These are phyloP conservation scores for Dermatemys mawii DNA, from an alignment of 2,113 vertebrate species.

Conservation along the genomic window DNA sequence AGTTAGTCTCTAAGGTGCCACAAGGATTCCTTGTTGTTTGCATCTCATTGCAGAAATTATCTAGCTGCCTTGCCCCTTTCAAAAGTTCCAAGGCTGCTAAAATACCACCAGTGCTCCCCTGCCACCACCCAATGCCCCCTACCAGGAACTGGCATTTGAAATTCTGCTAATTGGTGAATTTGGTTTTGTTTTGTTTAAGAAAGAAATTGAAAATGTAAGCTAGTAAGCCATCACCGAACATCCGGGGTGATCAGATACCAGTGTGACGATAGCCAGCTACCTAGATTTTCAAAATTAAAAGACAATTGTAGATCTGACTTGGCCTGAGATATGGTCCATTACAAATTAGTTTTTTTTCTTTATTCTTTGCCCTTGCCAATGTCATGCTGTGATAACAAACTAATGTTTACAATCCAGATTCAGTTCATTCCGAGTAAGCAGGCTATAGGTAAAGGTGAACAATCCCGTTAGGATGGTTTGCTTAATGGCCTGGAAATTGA, in stretches of 20 bases:
- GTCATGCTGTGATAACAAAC: constrained; percentile 2
- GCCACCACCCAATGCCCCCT: not conserved
- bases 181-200: not conserved
- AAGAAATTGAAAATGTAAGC: not conserved
- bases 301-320: not conserved
- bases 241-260: not conserved
- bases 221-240: not conserved
- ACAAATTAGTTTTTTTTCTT: not conserved
- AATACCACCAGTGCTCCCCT: not conserved
- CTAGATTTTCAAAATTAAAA: not conserved
- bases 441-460: not conserved
- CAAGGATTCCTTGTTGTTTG: too few relatives aligned
- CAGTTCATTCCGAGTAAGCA: not conserved
- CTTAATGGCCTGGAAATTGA: not conserved
- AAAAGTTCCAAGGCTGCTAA: not conserved
- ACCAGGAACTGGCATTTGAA: not conserved
- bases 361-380: constrained; percentile 37
- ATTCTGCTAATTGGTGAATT: not conserved
- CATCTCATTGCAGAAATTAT: not conserved
- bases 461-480: not conserved
- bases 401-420: constrained; percentile 16
- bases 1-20: too few relatives aligned
- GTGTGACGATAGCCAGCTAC: not conserved
- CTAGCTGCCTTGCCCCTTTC: not conserved
- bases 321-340: constrained; percentile 6